Percentiles rank a stretch among this genome's conserved stretches.
phyloP scores from a whole-genome alignment of 2,113 vertebrate species.

The Lampris megalopsis region DNA sequence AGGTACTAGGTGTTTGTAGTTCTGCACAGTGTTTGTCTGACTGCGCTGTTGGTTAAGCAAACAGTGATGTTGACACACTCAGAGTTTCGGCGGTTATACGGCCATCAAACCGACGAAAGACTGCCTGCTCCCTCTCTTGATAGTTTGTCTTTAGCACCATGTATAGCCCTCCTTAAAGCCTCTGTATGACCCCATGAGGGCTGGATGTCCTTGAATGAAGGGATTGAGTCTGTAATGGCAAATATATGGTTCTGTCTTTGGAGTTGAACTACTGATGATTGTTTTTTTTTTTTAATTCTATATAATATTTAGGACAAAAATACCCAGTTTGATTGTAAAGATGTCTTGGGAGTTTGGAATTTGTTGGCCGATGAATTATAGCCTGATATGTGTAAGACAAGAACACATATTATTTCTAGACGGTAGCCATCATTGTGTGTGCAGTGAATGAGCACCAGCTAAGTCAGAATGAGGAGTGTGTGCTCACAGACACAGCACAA shows the following conservation, averaged over 20 bases:
- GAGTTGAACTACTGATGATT: not conserved
- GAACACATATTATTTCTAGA: too few relatives aligned
- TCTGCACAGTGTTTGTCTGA: conserved; percentile 58
- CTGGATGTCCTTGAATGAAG: not conserved
- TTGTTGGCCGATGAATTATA: too few relatives aligned
- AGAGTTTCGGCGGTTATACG: conserved; percentile 69
- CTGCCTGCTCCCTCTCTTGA: conserved; percentile 41
- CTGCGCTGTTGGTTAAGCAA: conserved; percentile 69
- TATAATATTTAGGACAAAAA: too few relatives aligned
- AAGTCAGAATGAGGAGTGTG: conserved; percentile 19
- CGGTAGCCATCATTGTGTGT: too few relatives aligned
- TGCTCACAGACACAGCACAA: conserved; percentile 9
- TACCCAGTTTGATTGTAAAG: too few relatives aligned
- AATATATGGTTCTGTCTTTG: not conserved
- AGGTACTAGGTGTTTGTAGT: conserved; percentile 53
- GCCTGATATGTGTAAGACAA: too few relatives aligned
- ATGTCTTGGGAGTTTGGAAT: too few relatives aligned
- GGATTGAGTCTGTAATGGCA: not conserved
- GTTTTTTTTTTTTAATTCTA: not conserved
- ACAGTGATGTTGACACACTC: conserved; percentile 71
- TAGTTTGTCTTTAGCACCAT: not conserved
- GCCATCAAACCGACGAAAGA: conserved; percentile 47
- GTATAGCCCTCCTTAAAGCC: not conserved
- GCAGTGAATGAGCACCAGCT: not conserved
- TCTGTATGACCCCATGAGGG: not conserved